phyloP scores from a whole-genome alignment of 2,797 vertebrate genomes.

The Serranus cabrilla region DNA sequence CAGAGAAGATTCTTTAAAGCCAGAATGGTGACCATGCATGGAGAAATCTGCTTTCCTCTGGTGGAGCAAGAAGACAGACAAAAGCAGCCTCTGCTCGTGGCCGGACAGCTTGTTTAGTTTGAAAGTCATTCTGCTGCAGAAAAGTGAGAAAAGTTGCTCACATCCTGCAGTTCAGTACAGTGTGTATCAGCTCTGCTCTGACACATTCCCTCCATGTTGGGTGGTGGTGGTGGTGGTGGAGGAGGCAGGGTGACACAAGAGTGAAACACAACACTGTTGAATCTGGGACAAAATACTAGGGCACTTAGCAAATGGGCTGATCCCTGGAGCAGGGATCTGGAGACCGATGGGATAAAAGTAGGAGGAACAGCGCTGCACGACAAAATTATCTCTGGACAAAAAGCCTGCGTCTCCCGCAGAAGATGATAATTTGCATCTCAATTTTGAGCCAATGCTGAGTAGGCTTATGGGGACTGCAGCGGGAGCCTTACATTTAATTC shows the following conservation, averaged over 20 bases:
- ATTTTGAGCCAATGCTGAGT: slow-evolving; percentile 61
- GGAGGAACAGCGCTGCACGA: slow-evolving; percentile 48
- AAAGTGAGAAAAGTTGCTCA: slow-evolving; percentile 20
- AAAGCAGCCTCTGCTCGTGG: background rate
- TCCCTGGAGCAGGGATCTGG: slow-evolving; percentile 76
- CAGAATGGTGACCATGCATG: fast-evolving
- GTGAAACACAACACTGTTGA: slow-evolving; percentile 66
- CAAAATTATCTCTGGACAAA: slow-evolving; percentile 68
- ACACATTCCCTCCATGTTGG: slow-evolving; percentile 39
- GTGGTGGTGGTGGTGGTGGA: slow-evolving; percentile 23
- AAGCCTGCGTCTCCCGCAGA: slow-evolving; percentile 40
- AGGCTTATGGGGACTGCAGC: slow-evolving; percentile 55
- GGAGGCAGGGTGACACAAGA: slow-evolving; percentile 63
- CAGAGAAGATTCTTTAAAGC: background rate
- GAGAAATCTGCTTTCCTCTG: background rate
- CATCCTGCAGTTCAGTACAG: slow-evolving; percentile 10
- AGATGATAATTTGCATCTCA: slow-evolving; percentile 63
- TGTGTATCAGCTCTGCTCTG: slow-evolving; percentile 29
- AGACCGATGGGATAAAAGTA: slow-evolving; percentile 69
- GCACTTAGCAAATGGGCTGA: slow-evolving; percentile 67
- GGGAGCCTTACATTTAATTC: slow-evolving; percentile 33
- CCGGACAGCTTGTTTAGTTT: background rate
- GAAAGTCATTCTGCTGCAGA: slow-evolving; percentile 3
- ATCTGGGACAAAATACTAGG: slow-evolving; percentile 82
- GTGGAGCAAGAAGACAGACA: slow-evolving; percentile 7